Percentiles rank a stretch among this genome's conserved stretches.
Conservation (phyloP, 2,888 invertebrate genomes). For the Ophion slaviceki region DNA sequence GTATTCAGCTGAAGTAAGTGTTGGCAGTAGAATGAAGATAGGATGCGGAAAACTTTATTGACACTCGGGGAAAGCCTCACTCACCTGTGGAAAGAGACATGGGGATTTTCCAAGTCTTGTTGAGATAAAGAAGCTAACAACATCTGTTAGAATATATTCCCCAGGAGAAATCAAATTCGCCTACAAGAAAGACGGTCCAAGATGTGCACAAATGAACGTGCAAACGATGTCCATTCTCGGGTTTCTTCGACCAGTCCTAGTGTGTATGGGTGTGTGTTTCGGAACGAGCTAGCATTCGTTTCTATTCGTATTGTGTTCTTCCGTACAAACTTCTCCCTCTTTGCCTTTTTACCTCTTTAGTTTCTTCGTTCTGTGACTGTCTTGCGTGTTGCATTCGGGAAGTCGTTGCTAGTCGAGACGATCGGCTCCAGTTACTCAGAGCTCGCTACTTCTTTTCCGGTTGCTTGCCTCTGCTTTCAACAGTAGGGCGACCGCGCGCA, state of each 20-base stretch:
- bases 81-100: constrained; percentile 40
- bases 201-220: constrained; percentile 62
- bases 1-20: constrained; percentile 47
- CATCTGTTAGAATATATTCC: constrained; percentile 70
- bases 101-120: constrained; percentile 38
- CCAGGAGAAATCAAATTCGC: constrained; percentile 76
- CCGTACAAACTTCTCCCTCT: background rate
- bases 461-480: constrained; percentile 24
- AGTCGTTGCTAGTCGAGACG: constrained; percentile 62
- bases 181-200: constrained; percentile 64
- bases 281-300: constrained; percentile 34
- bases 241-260: constrained; percentile 69
- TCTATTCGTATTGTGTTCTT: constrained; percentile 24
- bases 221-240: constrained; percentile 69
- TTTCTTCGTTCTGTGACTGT: constrained; percentile 2
- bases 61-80: constrained; percentile 45
- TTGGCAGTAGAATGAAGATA: constrained; percentile 56
- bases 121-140: constrained; percentile 52
- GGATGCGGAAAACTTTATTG: constrained; percentile 58
- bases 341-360: constrained; percentile 21
- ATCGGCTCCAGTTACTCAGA: constrained; percentile 51
- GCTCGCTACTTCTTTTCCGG: constrained; percentile 49
- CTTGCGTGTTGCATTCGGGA: constrained; percentile 40
- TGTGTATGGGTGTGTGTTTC: constrained; percentile 1
- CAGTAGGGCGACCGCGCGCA: background rate